Evolutionary conservation across 2,888 invertebrate genomes (phyloP).

Genomic region (Calameuta idolon): DNA sequence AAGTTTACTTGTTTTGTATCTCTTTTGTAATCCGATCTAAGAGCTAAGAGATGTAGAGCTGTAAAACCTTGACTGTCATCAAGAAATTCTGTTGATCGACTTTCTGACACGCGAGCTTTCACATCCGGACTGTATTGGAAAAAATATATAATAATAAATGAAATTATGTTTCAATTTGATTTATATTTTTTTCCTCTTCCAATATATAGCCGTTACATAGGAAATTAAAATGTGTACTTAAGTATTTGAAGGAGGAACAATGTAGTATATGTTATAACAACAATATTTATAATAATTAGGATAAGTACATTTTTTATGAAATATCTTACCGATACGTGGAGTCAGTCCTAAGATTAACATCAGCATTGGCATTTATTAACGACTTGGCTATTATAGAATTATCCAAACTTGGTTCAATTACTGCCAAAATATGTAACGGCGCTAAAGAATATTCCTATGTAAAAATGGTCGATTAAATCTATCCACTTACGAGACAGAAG

Average conservation of each 20-base stretch:
- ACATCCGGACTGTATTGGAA: too few relatives aligned
- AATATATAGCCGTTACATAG: too few relatives aligned
- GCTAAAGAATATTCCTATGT: slow-evolving; percentile 16
- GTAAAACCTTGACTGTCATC: slow-evolving; percentile 54
- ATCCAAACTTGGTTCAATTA: slow-evolving; percentile 21
- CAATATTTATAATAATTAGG: too few relatives aligned
- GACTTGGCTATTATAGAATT: slow-evolving; percentile 44
- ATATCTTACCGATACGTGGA: slow-evolving; percentile 47
- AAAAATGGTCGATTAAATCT: neutral
- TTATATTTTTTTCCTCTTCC: too few relatives aligned
- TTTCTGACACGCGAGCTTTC: slow-evolving; percentile 27
- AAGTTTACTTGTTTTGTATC: slow-evolving; percentile 32
- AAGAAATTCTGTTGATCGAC: slow-evolving; percentile 25
- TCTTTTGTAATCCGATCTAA: slow-evolving; percentile 55
- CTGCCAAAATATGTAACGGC: slow-evolving; percentile 19
- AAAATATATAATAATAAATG: too few relatives aligned
- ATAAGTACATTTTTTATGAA: too few relatives aligned
- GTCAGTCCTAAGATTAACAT: slow-evolving; percentile 52
- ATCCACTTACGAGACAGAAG: neutral
- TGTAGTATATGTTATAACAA: too few relatives aligned
- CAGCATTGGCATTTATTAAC: slow-evolving; percentile 46
- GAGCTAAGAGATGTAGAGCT: slow-evolving; percentile 58
- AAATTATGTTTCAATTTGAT: too few relatives aligned
- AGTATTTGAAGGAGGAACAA: too few relatives aligned
- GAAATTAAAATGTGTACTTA: too few relatives aligned